Percentiles rank a stretch among this genome's conserved stretches.
Evolutionary conservation across 2,888 invertebrate species (phyloP).

Genomic region (Chamaedrilus cognettii): DNA sequence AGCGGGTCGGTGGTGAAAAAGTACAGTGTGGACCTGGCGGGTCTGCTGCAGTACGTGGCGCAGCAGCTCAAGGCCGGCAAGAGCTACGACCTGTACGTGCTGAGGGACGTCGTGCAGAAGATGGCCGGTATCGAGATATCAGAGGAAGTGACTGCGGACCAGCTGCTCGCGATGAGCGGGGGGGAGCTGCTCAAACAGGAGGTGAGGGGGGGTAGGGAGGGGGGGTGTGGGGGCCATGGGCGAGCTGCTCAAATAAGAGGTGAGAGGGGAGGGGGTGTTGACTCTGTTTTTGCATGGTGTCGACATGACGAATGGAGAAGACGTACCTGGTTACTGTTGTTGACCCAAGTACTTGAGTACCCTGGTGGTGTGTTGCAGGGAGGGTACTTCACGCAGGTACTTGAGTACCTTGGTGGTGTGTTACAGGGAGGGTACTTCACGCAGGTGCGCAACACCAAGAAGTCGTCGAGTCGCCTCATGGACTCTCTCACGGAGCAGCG

Average conservation of each 20-base stretch:
- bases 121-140: constrained; percentile 99
- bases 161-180: constrained; percentile 95
- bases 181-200: constrained; percentile 94
- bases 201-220: too few relatives aligned
- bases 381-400: too few relatives aligned
- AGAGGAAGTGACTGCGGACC: constrained; percentile 94
- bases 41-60: constrained; percentile 93
- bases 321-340: too few relatives aligned
- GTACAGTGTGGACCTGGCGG: constrained; percentile 93
- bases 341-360: too few relatives aligned
- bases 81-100: constrained; percentile 79
- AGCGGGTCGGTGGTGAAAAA: constrained; percentile 97
- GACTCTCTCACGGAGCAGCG: constrained; percentile 94
- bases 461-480: constrained; percentile 90
- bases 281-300: too few relatives aligned
- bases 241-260: constrained; percentile 91
- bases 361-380: constrained; percentile 67
- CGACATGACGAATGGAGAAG: too few relatives aligned
- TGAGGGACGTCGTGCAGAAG: constrained; percentile 98
- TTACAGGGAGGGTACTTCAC: constrained; percentile 93
- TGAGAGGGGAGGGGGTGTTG: too few relatives aligned
- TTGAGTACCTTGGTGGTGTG: neutral
- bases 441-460: constrained; percentile 94
- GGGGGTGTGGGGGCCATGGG: constrained; percentile 99
- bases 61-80: constrained; percentile 96